phyloP scores from a whole-genome alignment of 2,797 vertebrate species.

The Periophthalmus magnuspinnatus region DNA sequence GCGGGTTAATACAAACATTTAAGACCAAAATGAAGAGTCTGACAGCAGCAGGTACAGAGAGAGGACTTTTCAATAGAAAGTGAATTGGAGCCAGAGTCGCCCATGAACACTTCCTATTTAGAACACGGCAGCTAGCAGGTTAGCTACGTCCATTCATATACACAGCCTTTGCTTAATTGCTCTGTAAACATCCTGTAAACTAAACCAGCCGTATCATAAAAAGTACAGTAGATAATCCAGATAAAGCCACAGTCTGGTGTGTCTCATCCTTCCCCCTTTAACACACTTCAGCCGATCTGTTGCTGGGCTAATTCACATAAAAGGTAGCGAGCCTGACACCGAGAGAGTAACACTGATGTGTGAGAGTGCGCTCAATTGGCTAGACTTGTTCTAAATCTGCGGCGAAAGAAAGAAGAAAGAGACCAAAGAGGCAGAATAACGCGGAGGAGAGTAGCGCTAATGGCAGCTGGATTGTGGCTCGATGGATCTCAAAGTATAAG shows the following conservation, averaged over 20 bases:
- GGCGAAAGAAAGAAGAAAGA: constrained; percentile 36
- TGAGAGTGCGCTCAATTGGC: constrained; percentile 54
- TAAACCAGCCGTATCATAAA: neutral
- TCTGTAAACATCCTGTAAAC: too few relatives aligned
- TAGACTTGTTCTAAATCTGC: constrained; percentile 33
- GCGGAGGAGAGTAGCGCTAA: constrained; percentile 49
- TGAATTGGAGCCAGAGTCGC: too few relatives aligned
- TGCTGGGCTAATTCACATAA: constrained; percentile 52
- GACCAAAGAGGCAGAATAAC: constrained; percentile 38
- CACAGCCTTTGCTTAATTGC: too few relatives aligned
- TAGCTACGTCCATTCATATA: too few relatives aligned
- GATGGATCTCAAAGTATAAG: constrained; percentile 36
- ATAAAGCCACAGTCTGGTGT: constrained; percentile 1
- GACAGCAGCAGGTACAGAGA: too few relatives aligned
- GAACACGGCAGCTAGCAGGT: too few relatives aligned
- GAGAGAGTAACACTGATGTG: constrained; percentile 42
- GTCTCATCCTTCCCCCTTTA: constrained; percentile 38
- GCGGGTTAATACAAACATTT: too few relatives aligned
- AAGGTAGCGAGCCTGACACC: constrained; percentile 47
- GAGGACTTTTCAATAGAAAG: too few relatives aligned
- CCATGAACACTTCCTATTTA: too few relatives aligned
- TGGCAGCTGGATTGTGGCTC: constrained; percentile 58
- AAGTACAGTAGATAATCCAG: neutral
- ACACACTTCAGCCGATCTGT: constrained; percentile 32
- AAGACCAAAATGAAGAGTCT: too few relatives aligned